Evolutionary conservation across 2,113 vertebrate genomes (phyloP).

Genomic region (Abramis brama): DNA sequence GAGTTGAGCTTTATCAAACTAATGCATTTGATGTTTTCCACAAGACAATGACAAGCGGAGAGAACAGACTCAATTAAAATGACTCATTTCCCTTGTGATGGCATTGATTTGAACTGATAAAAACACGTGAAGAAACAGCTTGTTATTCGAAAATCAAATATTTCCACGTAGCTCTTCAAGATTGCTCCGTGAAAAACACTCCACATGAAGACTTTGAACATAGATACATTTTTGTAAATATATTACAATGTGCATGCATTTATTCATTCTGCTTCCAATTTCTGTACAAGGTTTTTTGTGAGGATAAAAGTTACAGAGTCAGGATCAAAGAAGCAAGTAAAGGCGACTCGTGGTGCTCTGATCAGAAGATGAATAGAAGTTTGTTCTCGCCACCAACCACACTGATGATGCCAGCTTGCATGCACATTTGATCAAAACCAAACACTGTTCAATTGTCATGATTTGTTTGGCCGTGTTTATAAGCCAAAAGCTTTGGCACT

Average conservation of each 20-base stretch:
- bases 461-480: not conserved
- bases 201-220: not conserved
- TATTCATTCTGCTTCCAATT: not conserved
- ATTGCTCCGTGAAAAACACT: not conserved
- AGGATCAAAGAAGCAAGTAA: not conserved
- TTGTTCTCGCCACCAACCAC: not conserved
- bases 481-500: not conserved
- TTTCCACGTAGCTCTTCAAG: not conserved
- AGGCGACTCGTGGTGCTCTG: not conserved
- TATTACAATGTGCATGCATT: not conserved
- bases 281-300: not conserved
- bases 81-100: not conserved
- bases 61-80: slow-evolving; percentile 15
- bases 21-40: not conserved
- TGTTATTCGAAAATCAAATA: not conserved
- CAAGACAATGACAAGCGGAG: not conserved
- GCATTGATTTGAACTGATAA: not conserved
- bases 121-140: not conserved
- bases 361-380: not conserved
- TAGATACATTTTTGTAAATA: not conserved
- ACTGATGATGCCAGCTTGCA: not conserved
- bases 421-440: slow-evolving; percentile 2
- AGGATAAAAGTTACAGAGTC: not conserved
- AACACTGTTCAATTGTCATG: not conserved
- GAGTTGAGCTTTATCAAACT: slow-evolving; percentile 1